Conservation (phyloP, 2,113 vertebrate genomes). For the Microcebus ravelobensis region DNA sequence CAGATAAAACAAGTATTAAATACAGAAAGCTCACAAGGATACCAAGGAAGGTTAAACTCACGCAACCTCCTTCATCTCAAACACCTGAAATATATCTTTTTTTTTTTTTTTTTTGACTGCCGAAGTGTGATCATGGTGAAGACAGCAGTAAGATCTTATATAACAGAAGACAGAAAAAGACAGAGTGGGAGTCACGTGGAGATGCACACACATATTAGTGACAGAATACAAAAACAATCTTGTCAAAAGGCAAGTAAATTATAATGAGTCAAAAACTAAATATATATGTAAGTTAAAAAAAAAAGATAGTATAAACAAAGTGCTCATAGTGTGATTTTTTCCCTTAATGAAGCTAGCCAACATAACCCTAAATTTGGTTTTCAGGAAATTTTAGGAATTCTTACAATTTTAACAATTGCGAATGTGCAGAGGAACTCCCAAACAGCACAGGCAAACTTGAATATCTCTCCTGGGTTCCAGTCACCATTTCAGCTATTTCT, state of each 20-base stretch:
- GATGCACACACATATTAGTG: conserved; percentile 68
- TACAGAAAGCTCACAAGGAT: conserved; percentile 89
- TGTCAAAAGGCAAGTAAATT: conserved; percentile 79
- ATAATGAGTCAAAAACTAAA: conserved; percentile 72
- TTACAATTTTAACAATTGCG: not conserved
- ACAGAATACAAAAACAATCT: conserved; percentile 72
- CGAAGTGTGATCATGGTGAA: conserved; percentile 86
- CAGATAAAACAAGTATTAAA: conserved; percentile 91
- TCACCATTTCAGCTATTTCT: not conserved
- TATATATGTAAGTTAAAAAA: conserved; percentile 64
- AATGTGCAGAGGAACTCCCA: not conserved
- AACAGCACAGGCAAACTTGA: not conserved
- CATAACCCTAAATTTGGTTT: conserved; percentile 5
- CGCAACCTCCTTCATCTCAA: conserved; percentile 89
- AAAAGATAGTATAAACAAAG: conserved; percentile 43
- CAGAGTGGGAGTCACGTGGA: conserved; percentile 65
- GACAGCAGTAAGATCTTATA: conserved; percentile 87
- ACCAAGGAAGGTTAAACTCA: conserved; percentile 90
- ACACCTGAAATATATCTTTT: conserved; percentile 86
- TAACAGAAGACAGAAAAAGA: conserved; percentile 84
- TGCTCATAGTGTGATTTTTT: conserved; percentile 1
- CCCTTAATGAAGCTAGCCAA: not conserved
- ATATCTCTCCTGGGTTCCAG: not conserved
- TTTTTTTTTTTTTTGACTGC: conserved; percentile 81
- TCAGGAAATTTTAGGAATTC: conserved; percentile 27